phyloP scores from a whole-genome alignment of 1,140 invertebrate genomes.

The Arctopsyche grandis region DNA sequence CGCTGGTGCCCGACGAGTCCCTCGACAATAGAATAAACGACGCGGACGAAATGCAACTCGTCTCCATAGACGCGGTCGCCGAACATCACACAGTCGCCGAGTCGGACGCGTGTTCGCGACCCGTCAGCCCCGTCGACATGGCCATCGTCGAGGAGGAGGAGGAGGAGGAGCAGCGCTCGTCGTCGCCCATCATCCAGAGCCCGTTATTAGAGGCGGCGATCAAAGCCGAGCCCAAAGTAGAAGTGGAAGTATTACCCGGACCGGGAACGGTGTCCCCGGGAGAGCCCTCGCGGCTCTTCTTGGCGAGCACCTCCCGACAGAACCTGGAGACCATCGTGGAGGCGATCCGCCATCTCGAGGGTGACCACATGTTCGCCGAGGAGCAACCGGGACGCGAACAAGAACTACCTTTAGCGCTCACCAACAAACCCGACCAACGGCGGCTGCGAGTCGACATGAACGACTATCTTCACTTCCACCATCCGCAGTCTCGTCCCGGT shows the following conservation, averaged over 20 bases:
- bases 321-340: slow-evolving; percentile 98
- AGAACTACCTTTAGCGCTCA: slow-evolving; percentile 80
- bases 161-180: not conserved
- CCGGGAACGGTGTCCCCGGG: slow-evolving; percentile 68
- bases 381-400: slow-evolving; percentile 65
- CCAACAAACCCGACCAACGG: slow-evolving; percentile 69
- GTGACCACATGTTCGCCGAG: slow-evolving; percentile 89
- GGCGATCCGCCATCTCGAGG: slow-evolving; percentile 95
- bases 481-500: slow-evolving; percentile 80
- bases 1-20: slow-evolving; percentile 67
- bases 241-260: slow-evolving; percentile 77
- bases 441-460: slow-evolving; percentile 72
- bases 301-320: slow-evolving; percentile 86
- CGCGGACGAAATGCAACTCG: slow-evolving; percentile 62
- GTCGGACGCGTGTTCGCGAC: slow-evolving; percentile 64
- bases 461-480: slow-evolving; percentile 72
- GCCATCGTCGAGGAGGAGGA: slow-evolving; percentile 37
- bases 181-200: slow-evolving; percentile 60
- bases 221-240: slow-evolving; percentile 86
- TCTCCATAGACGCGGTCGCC: slow-evolving; percentile 67
- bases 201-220: slow-evolving; percentile 82
- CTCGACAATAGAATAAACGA: slow-evolving; percentile 54
- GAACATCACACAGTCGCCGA: slow-evolving; percentile 70
- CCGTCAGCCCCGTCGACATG: slow-evolving; percentile 59
- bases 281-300: slow-evolving; percentile 73